Evolutionary conservation across 2,797 vertebrate species (phyloP).

Genomic region (Thamnophis elegans): DNA sequence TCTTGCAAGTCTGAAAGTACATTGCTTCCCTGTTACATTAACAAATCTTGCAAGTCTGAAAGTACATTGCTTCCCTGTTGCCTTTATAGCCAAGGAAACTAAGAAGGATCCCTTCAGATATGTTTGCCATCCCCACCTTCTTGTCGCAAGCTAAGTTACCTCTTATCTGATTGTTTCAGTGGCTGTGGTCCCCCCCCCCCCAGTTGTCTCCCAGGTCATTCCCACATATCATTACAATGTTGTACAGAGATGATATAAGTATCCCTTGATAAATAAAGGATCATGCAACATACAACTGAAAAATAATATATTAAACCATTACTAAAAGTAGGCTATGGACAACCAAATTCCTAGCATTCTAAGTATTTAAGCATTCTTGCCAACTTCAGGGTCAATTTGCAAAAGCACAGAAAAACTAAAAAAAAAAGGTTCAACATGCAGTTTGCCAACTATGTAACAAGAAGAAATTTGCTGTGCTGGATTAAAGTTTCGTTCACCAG

Average conservation of each 20-base stretch:
- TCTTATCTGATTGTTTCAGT: not conserved
- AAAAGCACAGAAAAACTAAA: not conserved
- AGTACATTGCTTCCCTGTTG: not conserved
- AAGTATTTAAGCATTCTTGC: not conserved
- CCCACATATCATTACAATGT: not conserved
- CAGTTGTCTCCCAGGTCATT: not conserved
- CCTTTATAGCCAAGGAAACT: not conserved
- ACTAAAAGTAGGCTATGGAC: not conserved
- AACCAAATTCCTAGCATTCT: not conserved
- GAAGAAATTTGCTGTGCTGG: not conserved
- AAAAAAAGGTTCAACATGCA: not conserved
- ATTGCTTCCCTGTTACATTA: no score
- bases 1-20: not conserved
- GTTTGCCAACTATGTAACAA: not conserved
- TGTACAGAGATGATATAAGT: not conserved
- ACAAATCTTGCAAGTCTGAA: not conserved
- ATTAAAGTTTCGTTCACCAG: not conserved
- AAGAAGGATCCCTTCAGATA: not conserved
- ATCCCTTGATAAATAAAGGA: not conserved
- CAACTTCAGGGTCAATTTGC: not conserved
- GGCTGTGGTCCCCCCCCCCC: not conserved
- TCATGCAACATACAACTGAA: not conserved
- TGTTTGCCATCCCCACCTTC: not conserved
- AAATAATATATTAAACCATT: not conserved
- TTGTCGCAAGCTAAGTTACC: not conserved